A percentile compares a stretch with the other conserved stretches of the same genome.
Conservation (phyloP, 2,888 invertebrate genomes). For the Allygus modestus region DNA sequence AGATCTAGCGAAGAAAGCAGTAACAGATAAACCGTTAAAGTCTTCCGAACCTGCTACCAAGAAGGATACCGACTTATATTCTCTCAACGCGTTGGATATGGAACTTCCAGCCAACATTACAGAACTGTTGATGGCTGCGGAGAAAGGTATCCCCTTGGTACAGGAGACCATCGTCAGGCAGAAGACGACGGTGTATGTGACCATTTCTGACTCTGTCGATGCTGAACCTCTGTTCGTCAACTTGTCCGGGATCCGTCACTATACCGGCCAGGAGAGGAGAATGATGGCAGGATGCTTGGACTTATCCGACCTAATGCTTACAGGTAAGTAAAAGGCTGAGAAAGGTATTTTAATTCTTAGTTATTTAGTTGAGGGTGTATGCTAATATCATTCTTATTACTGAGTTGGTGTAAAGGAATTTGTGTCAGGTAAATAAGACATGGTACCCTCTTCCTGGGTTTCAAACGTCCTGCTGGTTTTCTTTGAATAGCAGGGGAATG, state of each 20-base stretch:
- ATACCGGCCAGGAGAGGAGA: constrained; percentile 37
- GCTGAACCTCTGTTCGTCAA: constrained; percentile 28
- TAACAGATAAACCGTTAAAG: neutral
- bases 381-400: no score
- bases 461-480: no score
- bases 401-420: no score
- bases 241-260: constrained; percentile 41
- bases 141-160: neutral
- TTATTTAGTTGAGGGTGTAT: no score
- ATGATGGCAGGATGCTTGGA: constrained; percentile 36
- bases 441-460: no score
- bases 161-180: constrained; percentile 37
- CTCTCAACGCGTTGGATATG: neutral
- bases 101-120: constrained; percentile 30
- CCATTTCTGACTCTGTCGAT: constrained; percentile 5
- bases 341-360: no score
- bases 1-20: neutral
- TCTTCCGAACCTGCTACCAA: neutral
- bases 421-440: no score
- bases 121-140: constrained; percentile 4
- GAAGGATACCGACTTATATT: neutral
- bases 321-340: neutral
- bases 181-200: constrained; percentile 35
- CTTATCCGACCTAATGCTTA: constrained; percentile 13
- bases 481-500: no score